These are phyloP conservation scores for Hirtodrosophila alboralis DNA, from an alignment of 2,888 invertebrate species.

Conservation along the genomic window DNA sequence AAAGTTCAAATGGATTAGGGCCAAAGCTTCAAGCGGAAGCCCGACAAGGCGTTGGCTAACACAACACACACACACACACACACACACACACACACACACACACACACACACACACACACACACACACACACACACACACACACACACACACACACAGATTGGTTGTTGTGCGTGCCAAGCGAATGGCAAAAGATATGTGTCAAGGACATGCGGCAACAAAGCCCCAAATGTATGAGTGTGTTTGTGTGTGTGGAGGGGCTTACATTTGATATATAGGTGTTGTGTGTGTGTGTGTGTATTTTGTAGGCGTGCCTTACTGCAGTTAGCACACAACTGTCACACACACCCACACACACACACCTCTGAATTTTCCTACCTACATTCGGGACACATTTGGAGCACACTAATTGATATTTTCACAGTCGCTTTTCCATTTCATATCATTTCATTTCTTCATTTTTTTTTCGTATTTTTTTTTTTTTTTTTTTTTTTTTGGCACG, in stretches of 20 bases:
- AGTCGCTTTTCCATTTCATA: constrained; percentile 22
- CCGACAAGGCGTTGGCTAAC: constrained; percentile 69
- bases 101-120: constrained; percentile 10
- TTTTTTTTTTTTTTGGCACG: constrained; percentile 38
- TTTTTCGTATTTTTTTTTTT: neutral
- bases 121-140: constrained; percentile 27
- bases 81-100: constrained; percentile 6
- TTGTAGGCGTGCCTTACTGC: constrained; percentile 59
- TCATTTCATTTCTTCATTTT: constrained; percentile 1
- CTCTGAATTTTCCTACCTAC: constrained; percentile 27
- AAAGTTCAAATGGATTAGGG: constrained; percentile 77
- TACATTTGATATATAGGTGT: constrained; percentile 8
- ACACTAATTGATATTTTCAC: constrained; percentile 71
- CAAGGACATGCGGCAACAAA: constrained; percentile 64
- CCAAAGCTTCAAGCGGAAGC: constrained; percentile 65
- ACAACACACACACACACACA: constrained; percentile 31
- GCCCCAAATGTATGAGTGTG: constrained; percentile 24
- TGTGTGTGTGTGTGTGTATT: constrained; percentile 13
- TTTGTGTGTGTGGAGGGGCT: constrained; percentile 8
- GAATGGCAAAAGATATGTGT: constrained; percentile 63
- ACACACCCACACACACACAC: constrained; percentile 18
- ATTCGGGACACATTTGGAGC: constrained; percentile 71
- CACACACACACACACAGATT: constrained; percentile 10
- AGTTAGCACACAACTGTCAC: constrained; percentile 54
- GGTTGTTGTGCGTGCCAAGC: constrained; percentile 67